phyloP scores from a whole-genome alignment of 2,113 vertebrate species.

The Rattus norvegicus region GRCr8 NC_086038.1:49996001-49996500 shows the following conservation, averaged over 20 bases:
- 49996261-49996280: conserved; percentile 79
- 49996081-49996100: neutral
- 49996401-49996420: conserved; percentile 74
- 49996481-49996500: conserved; percentile 63
- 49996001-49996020: neutral
- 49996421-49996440: conserved; percentile 68
- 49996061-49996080: neutral
- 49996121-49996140: neutral
- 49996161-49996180: neutral
- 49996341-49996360: conserved; percentile 67
- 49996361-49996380: conserved; percentile 76
- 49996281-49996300: conserved; percentile 72
- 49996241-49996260: conserved; percentile 65
- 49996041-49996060: neutral
- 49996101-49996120: neutral
- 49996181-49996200: conserved; percentile 17
- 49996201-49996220: conserved; percentile 35
- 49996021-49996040: neutral
- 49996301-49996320: conserved; percentile 60
- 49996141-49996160: conserved; percentile 8
- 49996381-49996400: conserved; percentile 62
- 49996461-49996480: conserved; percentile 73
- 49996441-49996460: conserved; percentile 74
- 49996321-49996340: conserved; percentile 66
- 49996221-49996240: conserved; percentile 11